Evolutionary conservation across 2,113 vertebrate genomes (phyloP).

Genomic region (Australoheros scitulus): DNA sequence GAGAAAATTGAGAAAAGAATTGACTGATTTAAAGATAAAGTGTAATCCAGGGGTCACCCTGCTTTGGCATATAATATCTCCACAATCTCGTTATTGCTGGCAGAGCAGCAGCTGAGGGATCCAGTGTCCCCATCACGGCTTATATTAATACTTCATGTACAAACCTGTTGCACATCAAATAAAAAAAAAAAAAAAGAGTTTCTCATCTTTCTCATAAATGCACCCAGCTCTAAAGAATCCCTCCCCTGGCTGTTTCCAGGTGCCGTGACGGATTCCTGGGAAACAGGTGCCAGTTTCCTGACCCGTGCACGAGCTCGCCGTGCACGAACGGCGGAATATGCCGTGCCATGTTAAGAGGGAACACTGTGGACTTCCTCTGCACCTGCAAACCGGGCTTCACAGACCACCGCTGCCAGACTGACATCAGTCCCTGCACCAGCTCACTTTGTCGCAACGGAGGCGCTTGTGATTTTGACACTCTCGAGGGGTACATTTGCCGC

Average conservation of each 20-base stretch:
- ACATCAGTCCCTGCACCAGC: constrained; percentile 82
- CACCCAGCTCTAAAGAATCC: neutral
- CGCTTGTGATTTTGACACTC: constrained; percentile 85
- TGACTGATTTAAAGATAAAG: neutral
- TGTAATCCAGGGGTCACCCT: neutral
- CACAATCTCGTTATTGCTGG: neutral
- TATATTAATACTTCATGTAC: neutral
- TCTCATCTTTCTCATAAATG: neutral
- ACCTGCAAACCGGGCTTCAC: constrained; percentile 86
- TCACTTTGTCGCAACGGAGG: constrained; percentile 91
- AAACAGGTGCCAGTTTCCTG: constrained; percentile 85
- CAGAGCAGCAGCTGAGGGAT: neutral
- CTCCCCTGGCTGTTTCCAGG: constrained; percentile 66
- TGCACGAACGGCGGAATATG: constrained; percentile 89
- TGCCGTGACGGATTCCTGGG: constrained; percentile 83
- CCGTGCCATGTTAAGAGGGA: constrained; percentile 59
- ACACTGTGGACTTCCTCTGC: constrained; percentile 81
- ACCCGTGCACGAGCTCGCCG: constrained; percentile 84
- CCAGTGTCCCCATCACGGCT: neutral
- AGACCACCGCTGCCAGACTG: constrained; percentile 85
- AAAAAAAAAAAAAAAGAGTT: neutral
- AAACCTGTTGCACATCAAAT: neutral
- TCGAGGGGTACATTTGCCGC: constrained; percentile 86
- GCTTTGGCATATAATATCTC: neutral
- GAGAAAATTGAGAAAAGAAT: no score